Conservation (phyloP, 2,888 invertebrate genomes). For the Diaperis boleti region DNA sequence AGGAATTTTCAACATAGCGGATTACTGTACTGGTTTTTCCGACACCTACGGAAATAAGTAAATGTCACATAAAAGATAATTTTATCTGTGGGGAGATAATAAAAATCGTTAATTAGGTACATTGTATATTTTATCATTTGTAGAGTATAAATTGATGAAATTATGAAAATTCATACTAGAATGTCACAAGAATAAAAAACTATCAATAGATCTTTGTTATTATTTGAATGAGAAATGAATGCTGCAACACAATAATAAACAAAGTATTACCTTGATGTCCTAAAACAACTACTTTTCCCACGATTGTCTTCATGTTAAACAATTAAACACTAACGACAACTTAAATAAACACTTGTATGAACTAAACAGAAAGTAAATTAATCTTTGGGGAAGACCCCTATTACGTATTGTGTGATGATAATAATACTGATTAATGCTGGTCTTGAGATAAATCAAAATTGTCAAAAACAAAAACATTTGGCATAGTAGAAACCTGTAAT, state of each 20-base stretch:
- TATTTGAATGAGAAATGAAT: conserved; percentile 1
- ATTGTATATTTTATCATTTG: too few species aligned
- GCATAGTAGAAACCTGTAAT: too few species aligned
- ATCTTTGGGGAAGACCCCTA: too few species aligned
- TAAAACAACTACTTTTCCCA: conserved; percentile 88
- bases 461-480: too few species aligned
- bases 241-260: neutral
- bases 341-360: neutral
- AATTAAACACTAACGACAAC: neutral
- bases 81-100: neutral
- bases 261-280: conserved; percentile 78
- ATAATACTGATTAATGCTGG: too few species aligned
- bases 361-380: neutral
- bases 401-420: too few species aligned
- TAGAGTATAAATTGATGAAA: too few species aligned
- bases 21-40: conserved; percentile 91
- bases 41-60: conserved; percentile 77
- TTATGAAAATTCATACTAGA: neutral
- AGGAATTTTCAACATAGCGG: conserved; percentile 83
- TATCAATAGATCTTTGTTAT: neutral
- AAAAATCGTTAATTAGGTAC: neutral
- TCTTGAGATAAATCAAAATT: too few species aligned
- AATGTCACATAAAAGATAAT: neutral
- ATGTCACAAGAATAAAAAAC: neutral
- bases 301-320: conserved; percentile 76